Percentiles rank a stretch among this genome's conserved stretches.
These are phyloP conservation scores for Lasioglossum leucozonium DNA, from an alignment of 2,888 invertebrate species.

Conservation along the genomic window DNA sequence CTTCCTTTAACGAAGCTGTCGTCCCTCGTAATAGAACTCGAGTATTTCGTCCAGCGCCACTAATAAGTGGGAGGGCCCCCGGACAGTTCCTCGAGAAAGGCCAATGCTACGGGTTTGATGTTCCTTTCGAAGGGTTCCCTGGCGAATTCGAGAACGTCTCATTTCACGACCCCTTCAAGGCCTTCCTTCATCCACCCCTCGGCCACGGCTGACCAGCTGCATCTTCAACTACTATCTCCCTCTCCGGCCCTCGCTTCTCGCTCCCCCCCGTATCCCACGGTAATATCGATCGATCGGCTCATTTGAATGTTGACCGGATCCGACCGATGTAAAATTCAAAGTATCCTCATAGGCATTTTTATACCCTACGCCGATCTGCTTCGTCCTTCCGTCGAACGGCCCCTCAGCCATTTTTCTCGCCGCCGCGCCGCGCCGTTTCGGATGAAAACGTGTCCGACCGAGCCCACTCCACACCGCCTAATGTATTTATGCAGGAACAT, in stretches of 20 bases:
- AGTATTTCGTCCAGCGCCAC: conserved; percentile 64
- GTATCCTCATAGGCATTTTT: conserved; percentile 81
- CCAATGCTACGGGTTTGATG: conserved; percentile 59
- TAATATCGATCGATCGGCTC: conserved; percentile 77
- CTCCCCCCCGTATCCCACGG: conserved; percentile 35
- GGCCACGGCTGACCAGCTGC: conserved; percentile 56
- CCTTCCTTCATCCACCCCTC: conserved; percentile 39
- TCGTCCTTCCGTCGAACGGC: conserved; percentile 8
- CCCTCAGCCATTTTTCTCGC: conserved; percentile 29
- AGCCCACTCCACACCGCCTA: conserved; percentile 62
- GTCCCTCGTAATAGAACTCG: conserved; percentile 64
- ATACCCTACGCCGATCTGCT: conserved; percentile 71
- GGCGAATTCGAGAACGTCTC: conserved; percentile 73
- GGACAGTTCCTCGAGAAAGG: conserved; percentile 63
- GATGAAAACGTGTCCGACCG: conserved; percentile 67
- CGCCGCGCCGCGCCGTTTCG: conserved; percentile 27
- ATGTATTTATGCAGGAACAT: conserved; percentile 83
- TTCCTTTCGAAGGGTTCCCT: conserved; percentile 64
- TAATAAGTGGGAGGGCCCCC: conserved; percentile 65
- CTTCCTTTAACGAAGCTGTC: conserved; percentile 67
- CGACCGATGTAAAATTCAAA: conserved; percentile 82
- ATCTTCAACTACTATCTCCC: conserved; percentile 52
- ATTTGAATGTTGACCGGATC: conserved; percentile 83
- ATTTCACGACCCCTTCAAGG: conserved; percentile 67
- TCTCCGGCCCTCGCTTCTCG: background rate